Evolutionary conservation across 2,888 invertebrate species (phyloP), one percentile per base, ranked within the genome.

Genomic region (Keiferia lycopersicella): DNA sequence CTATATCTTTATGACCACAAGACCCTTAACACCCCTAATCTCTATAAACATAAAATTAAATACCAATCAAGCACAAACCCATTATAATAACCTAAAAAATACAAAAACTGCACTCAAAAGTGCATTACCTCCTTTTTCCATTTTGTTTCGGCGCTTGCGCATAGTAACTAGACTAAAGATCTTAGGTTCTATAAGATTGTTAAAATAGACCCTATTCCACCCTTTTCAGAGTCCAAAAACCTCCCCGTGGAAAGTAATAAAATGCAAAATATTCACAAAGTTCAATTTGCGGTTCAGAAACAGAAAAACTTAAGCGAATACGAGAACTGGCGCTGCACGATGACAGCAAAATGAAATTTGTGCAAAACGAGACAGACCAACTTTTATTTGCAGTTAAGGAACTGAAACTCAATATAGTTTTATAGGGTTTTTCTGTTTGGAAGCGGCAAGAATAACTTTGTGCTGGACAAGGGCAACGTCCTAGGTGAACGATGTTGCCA

Each of bases 61-160:
- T 71, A 73, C 72, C 70, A 71, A 73, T 78, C 73, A 72, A 63
- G 73, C 65, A 72, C 70, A 62, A 62, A 64, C 48, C 68, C 66
- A 71, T 73, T 73, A 73, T 69, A 69, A 69, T 65, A 34, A 34
- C 65, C 68, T 76, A 75, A 76, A 74, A 74, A 69, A 41, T 41
- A 67, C 73, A 73, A 73, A 70, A 69, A 74, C 77, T 80, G 80
- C 82, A 82, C 83, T 86, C 82, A 78, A 83, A 85, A 81, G 84
- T 84, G 85, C 87, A 86, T 85, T 82, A 86, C 73, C 73, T 73
- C 82, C 78, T 86, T 86, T 79, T 76, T 82, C 81, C 86, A 84
- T 88, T 88, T 88, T 87, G 80, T 75, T 82, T 83, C 81, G 83
- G 82, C 16, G 45, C 7, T 45, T 16, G 16, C 82, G 84, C 85